Conservation (phyloP, 2,797 vertebrate genomes). For the Gallinago stenura region DNA sequence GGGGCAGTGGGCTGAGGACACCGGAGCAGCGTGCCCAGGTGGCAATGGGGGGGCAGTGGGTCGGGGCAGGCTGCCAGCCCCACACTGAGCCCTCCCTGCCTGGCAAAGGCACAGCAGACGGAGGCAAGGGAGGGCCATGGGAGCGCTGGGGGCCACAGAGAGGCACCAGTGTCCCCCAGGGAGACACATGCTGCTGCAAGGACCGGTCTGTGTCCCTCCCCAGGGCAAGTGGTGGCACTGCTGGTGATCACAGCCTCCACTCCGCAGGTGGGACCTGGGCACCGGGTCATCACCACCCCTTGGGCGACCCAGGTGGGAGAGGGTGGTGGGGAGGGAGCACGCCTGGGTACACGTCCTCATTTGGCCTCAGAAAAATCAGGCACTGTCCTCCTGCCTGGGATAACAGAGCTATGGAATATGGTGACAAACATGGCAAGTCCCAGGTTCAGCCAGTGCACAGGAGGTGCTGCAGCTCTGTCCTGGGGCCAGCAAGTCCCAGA, state of each 20-base stretch:
- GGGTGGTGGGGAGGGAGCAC: not conserved
- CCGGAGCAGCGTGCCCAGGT: not conserved
- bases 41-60: not conserved
- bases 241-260: too few relatives aligned
- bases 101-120: not conserved
- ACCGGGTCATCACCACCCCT: not conserved
- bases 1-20: rapidly evolving
- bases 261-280: not conserved
- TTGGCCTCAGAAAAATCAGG: not conserved
- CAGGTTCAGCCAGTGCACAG: rapidly evolving
- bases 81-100: not conserved
- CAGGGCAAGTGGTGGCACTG: too few relatives aligned
- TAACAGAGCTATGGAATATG: rapidly evolving
- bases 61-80: not conserved
- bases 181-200: not conserved
- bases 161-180: rapidly evolving
- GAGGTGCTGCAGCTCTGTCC: not conserved
- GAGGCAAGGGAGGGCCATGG: not conserved
- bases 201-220: not conserved
- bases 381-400: not conserved
- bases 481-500: not conserved
- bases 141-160: not conserved
- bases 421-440: not conserved
- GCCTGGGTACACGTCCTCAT: rapidly evolving
- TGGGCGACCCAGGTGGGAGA: not conserved